phyloP scores from a whole-genome alignment of 2,888 invertebrate genomes.

The Philereme vetulata region DNA sequence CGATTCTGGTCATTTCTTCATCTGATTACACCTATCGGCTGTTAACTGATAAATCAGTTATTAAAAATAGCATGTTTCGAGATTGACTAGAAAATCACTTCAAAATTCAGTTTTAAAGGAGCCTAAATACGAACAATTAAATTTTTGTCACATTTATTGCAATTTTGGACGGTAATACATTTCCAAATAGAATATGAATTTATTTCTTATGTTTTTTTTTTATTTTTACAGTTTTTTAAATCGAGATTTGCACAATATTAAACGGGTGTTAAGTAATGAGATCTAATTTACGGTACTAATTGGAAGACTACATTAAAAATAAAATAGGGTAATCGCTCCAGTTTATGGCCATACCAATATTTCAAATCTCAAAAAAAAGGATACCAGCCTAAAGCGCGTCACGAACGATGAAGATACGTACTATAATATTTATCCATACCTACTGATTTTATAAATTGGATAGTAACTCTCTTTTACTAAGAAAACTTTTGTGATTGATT shows the following conservation, averaged over 20 bases:
- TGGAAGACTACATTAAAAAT: slow-evolving; percentile 65
- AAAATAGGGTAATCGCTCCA: slow-evolving; percentile 25
- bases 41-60: background rate
- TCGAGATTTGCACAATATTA: slow-evolving; percentile 30
- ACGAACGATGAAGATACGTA: background rate
- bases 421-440: too few species aligned
- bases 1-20: too few species aligned
- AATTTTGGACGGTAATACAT: slow-evolving; percentile 40
- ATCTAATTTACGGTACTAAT: slow-evolving; percentile 65
- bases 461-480: too few species aligned
- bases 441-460: too few species aligned
- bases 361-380: background rate
- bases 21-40: too few species aligned
- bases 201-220: slow-evolving; percentile 2
- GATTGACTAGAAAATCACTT: slow-evolving; percentile 19
- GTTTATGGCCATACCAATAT: slow-evolving; percentile 10
- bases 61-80: background rate
- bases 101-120: slow-evolving; percentile 18
- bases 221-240: slow-evolving; percentile 14
- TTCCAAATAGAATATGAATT: slow-evolving; percentile 46
- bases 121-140: slow-evolving; percentile 9
- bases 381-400: background rate
- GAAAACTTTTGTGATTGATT: too few species aligned
- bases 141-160: slow-evolving; percentile 27
- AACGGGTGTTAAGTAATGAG: slow-evolving; percentile 53